phyloP scores from a whole-genome alignment of 1,140 invertebrate species.

The Nephotettix cincticeps region DNA sequence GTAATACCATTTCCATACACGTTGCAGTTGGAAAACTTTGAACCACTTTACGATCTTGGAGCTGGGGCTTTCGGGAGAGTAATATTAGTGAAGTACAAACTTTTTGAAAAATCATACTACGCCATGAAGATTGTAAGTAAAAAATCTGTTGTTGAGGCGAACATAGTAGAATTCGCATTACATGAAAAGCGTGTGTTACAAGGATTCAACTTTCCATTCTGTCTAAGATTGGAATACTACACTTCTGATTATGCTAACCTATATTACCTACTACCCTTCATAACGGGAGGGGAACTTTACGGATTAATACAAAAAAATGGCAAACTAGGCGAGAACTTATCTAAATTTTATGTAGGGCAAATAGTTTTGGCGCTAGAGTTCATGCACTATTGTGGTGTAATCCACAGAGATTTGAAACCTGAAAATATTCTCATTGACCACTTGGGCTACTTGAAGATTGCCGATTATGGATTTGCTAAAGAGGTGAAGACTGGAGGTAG shows the following conservation, averaged over 20 bases:
- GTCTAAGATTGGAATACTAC: constrained; percentile 79
- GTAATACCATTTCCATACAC: background rate
- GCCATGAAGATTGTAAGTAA: constrained; percentile 94
- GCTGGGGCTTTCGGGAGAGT: constrained; percentile 90
- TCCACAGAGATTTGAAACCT: constrained; percentile 94
- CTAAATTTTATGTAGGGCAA: constrained; percentile 92
- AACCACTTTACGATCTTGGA: constrained; percentile 72
- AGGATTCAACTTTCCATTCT: constrained; percentile 77
- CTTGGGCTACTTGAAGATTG: constrained; percentile 64
- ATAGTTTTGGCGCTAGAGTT: constrained; percentile 92
- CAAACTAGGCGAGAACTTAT: constrained; percentile 75
- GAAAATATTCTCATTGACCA: constrained; percentile 90
- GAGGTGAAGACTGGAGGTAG: constrained; percentile 10
- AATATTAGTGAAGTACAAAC: constrained; percentile 70
- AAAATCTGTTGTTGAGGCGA: constrained; percentile 77
- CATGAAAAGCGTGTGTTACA: constrained; percentile 86
- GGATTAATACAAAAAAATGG: constrained; percentile 59
- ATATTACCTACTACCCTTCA: constrained; percentile 78
- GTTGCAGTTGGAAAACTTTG: constrained; percentile 46
- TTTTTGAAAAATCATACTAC: constrained; percentile 55
- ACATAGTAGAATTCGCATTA: constrained; percentile 81
- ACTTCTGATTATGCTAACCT: constrained; percentile 86
- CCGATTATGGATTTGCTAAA: constrained; percentile 35
- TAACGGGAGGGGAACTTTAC: constrained; percentile 84
- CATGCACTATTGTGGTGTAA: constrained; percentile 82